Base-by-base conservation (phyloP, 30 jellyfish, hydroid and myxozoan genomes). In the Catostylus mosaicus region DNA sequence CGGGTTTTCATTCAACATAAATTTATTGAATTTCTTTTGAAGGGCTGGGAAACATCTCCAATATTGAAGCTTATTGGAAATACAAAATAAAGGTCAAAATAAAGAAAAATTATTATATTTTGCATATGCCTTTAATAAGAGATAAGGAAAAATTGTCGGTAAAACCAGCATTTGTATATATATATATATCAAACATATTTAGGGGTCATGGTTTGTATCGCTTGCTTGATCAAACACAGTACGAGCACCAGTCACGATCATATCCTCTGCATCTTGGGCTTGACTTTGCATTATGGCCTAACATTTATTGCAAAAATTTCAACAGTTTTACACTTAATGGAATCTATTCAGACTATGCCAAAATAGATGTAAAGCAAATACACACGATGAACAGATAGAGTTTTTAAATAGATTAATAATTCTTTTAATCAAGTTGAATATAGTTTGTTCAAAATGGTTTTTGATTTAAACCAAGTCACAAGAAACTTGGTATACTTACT, bases 211-310 rank as follows among this genome's bases (percentile, higher is more conserved):
- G 10, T 1, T 27, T 23, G 10, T 27, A 26, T 2, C 71, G 71
- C 71, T 23, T 59, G 71, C 38, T 40, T 75, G 87, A 22, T 4
- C 77, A 52, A 3, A 20, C 27, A 75, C 20, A 75, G 64, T 75
- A 51, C 76, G 9, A 40, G 40, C 87, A 75, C 87, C 87, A 35
- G 87, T 36, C 11, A 43, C 23, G 87, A 75, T 75, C 87, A 75
- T 51, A 33, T 46, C 27, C n/a, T 18, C n/a, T 68, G 80, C 80
- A 65, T 68, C 80, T 68, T 65, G 26, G 27, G 33, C 30, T 22
- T 29, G 9, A 22, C 1, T 66, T 66, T 1, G n/a, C n/a, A n/a
- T 33, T 23, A 66, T 38, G 57, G 57, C 60, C 57, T 66, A 66
- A 57, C 59, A 33, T 34, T 9, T 38, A 2, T 4, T 11, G 59